Evolutionary conservation across 2,113 vertebrate species (phyloP).

Genomic region (Nothobranchius kuhntae): DNA sequence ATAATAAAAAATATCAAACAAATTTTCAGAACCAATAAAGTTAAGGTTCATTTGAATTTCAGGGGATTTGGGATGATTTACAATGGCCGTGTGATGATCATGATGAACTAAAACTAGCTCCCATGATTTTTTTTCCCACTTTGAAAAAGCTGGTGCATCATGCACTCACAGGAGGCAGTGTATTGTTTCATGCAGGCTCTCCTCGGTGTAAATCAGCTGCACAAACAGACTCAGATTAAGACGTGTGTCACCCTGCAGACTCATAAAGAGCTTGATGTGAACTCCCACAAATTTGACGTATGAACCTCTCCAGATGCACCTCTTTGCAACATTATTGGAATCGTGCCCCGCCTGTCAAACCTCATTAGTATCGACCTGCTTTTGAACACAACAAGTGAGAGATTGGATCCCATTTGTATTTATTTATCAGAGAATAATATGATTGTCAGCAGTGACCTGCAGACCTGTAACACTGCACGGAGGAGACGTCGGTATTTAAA

Average conservation of each 20-base stretch:
- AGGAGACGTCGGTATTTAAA: conserved; percentile 50
- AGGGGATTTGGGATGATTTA: too few relatives aligned
- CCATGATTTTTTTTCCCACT: too few relatives aligned
- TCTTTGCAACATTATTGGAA: conserved; percentile 19
- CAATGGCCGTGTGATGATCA: too few relatives aligned
- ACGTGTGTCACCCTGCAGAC: conserved; percentile 11
- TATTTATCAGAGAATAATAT: conserved; percentile 52
- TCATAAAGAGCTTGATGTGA: not conserved
- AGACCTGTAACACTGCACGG: conserved; percentile 31
- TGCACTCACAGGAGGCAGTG: too few relatives aligned
- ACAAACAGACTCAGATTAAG: conserved; percentile 5
- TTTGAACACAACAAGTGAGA: conserved; percentile 20
- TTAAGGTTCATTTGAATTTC: too few relatives aligned
- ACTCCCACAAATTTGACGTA: conserved; percentile 15
- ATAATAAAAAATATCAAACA: too few relatives aligned
- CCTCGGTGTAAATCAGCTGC: not conserved
- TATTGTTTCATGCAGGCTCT: not conserved
- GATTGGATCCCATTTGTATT: conserved; percentile 44
- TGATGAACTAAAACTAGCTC: too few relatives aligned
- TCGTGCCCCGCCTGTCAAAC: conserved; percentile 24
- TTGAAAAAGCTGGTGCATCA: too few relatives aligned
- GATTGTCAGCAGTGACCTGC: conserved; percentile 37
- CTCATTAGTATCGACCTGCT: conserved; percentile 50
- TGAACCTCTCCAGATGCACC: conserved; percentile 18
- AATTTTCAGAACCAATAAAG: too few relatives aligned